Evolutionary conservation across 1,140 invertebrate species (phyloP).

Genomic region (Rhyzopertha dominica): DNA sequence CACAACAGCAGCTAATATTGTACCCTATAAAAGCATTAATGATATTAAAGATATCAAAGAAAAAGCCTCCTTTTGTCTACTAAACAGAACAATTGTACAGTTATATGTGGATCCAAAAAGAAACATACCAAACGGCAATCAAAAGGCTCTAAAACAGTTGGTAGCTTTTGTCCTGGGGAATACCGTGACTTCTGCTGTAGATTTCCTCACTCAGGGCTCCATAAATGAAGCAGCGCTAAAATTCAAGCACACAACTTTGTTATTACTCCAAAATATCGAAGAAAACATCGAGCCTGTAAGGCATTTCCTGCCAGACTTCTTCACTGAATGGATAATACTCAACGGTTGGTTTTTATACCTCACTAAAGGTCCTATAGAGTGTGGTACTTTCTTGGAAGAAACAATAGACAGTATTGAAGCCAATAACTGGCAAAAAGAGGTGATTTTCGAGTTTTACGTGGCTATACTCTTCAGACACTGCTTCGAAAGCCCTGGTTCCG

Average conservation of each 20-base stretch:
- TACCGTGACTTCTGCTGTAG: conserved; percentile 4
- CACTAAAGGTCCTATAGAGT: conserved; percentile 35
- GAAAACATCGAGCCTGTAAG: conserved; percentile 19
- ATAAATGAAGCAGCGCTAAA: conserved; percentile 30
- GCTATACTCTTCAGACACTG: conserved; percentile 47
- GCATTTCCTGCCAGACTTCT: conserved; percentile 50
- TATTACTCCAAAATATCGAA: conserved; percentile 25
- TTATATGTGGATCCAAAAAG: too few species aligned
- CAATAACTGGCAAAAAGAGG: conserved; percentile 42
- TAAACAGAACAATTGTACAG: too few species aligned
- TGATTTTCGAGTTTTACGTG: conserved; percentile 47
- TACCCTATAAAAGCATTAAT: neutral
- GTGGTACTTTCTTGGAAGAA: conserved; percentile 40
- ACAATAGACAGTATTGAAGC: conserved; percentile 29
- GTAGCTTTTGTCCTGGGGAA: conserved; percentile 29
- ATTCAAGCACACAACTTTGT: conserved; percentile 35
- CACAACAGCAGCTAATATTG: conserved; percentile 47
- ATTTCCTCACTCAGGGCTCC: conserved; percentile 18
- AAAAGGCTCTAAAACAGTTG: conserved; percentile 31
- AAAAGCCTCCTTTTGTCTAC: too few species aligned
- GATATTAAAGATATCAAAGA: too few species aligned
- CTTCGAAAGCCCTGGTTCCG: conserved; percentile 17
- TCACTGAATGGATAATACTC: conserved; percentile 52
- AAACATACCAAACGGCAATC: too few species aligned
- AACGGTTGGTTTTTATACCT: conserved; percentile 51